Conservation (phyloP, 2,888 invertebrate species). For the Meganola albula region DNA sequence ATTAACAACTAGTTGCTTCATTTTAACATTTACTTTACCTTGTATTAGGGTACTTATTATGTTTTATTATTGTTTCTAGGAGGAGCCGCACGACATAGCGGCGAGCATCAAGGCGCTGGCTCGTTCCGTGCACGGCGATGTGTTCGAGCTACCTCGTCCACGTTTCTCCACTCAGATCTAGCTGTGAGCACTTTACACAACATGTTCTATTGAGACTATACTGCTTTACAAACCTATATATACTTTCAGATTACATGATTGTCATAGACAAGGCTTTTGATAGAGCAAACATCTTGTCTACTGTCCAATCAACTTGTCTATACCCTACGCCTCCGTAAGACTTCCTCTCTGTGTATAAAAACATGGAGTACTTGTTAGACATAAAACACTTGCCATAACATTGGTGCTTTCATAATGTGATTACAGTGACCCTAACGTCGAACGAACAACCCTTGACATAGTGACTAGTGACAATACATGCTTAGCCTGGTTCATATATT, state of each 20-base stretch:
- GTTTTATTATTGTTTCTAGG: slow-evolving; percentile 49
- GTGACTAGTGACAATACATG: slow-evolving; percentile 22
- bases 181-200: slow-evolving; percentile 29
- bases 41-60: too few relatives aligned
- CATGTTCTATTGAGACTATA: slow-evolving; percentile 16
- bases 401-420: slow-evolving; percentile 62
- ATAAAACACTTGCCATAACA: slow-evolving; percentile 36
- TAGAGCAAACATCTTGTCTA: too few relatives aligned
- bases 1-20: too few relatives aligned
- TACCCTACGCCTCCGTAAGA: too few relatives aligned
- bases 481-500: slow-evolving; percentile 8
- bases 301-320: too few relatives aligned
- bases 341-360: slow-evolving; percentile 41
- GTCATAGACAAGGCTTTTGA: too few relatives aligned
- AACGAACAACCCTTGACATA: slow-evolving; percentile 20
- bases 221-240: too few relatives aligned
- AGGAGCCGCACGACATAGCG: slow-evolving; percentile 88
- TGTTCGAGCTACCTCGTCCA: slow-evolving; percentile 92
- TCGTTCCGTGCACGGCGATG: slow-evolving; percentile 92
- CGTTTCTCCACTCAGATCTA: slow-evolving; percentile 91
- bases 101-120: slow-evolving; percentile 95
- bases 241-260: too few relatives aligned
- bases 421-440: slow-evolving; percentile 56
- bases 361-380: slow-evolving; percentile 33
- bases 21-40: too few relatives aligned